Evolutionary conservation across 2,113 vertebrate species (phyloP).

Genomic region (Numenius arquata): DNA sequence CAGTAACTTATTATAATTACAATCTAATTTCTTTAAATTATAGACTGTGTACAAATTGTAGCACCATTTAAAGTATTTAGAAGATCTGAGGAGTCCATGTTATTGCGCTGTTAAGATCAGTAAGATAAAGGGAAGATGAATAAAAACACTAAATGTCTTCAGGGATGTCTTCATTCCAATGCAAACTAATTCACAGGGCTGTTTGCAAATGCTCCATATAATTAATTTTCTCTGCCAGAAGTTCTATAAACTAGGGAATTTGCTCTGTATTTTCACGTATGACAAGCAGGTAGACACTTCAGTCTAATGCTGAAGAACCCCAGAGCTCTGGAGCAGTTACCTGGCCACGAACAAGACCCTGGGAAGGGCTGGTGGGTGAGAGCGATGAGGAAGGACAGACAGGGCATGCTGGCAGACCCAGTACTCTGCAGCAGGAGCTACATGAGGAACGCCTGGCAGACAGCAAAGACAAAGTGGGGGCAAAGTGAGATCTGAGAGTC

Average conservation of each 20-base stretch:
- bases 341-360: rapidly evolving
- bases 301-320: background rate
- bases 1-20: background rate
- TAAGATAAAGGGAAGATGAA: slow-evolving; percentile 27
- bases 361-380: background rate
- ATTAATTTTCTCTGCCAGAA: slow-evolving; percentile 6
- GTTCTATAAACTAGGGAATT: background rate
- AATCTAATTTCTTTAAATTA: slow-evolving; percentile 21
- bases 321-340: background rate
- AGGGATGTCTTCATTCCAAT: background rate
- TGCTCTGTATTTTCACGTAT: background rate
- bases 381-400: rapidly evolving
- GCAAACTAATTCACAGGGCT: background rate
- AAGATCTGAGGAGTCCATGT: slow-evolving; percentile 20
- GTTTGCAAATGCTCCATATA: background rate
- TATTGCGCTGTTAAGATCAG: background rate
- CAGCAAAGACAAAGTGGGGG: background rate
- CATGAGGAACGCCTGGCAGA: rapidly evolving
- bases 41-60: slow-evolving; percentile 8
- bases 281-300: background rate
- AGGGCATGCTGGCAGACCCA: rapidly evolving
- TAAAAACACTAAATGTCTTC: slow-evolving; percentile 14
- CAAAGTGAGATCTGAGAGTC: background rate
- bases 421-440: rapidly evolving
- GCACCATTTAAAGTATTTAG: background rate